A percentile compares a stretch with the other conserved stretches of the same genome.
phyloP scores from a whole-genome alignment of 2,797 vertebrate species.

The Rhinella marina region DNA sequence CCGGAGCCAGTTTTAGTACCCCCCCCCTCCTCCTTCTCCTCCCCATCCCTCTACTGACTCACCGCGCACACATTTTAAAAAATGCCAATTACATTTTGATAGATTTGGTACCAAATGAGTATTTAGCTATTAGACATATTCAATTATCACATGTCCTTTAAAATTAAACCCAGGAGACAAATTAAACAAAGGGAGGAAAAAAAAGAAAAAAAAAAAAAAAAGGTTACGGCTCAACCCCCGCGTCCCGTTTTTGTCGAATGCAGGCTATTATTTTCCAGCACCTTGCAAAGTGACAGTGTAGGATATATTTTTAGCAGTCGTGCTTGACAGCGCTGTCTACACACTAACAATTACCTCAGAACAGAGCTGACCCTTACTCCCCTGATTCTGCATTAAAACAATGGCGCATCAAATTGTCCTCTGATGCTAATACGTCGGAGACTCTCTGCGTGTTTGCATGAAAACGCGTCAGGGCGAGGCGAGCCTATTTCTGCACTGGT shows the following conservation, averaged over 20 bases:
- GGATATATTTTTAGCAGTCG: slow-evolving; percentile 86
- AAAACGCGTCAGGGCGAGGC: slow-evolving; percentile 16
- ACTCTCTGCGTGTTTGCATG: slow-evolving; percentile 26
- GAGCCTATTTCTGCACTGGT: slow-evolving; percentile 34
- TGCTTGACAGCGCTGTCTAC: slow-evolving; percentile 82
- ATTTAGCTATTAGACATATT: slow-evolving; percentile 81
- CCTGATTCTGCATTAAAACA: slow-evolving; percentile 87
- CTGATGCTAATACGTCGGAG: slow-evolving; percentile 76
- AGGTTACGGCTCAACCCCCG: slow-evolving; percentile 85
- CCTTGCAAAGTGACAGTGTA: slow-evolving; percentile 86
- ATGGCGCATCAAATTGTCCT: slow-evolving; percentile 78
- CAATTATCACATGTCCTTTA: slow-evolving; percentile 80
- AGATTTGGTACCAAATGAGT: slow-evolving; percentile 80
- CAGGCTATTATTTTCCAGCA: slow-evolving; percentile 87
- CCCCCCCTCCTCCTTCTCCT: not conserved
- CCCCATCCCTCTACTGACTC: slow-evolving; percentile 63
- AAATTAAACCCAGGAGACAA: slow-evolving; percentile 78
- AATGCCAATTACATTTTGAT: slow-evolving; percentile 81
- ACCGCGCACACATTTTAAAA: slow-evolving; percentile 32
- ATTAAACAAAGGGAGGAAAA: slow-evolving; percentile 76
- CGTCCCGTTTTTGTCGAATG: slow-evolving; percentile 80
- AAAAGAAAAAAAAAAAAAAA: slow-evolving; percentile 75
- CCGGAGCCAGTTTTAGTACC: slow-evolving; percentile 62
- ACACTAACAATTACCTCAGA: slow-evolving; percentile 89
- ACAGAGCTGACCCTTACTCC: slow-evolving; percentile 82